These are phyloP conservation scores for Ochropleura leucogaster DNA, from an alignment of 2,888 invertebrate genomes.

Conservation along the genomic window DNA sequence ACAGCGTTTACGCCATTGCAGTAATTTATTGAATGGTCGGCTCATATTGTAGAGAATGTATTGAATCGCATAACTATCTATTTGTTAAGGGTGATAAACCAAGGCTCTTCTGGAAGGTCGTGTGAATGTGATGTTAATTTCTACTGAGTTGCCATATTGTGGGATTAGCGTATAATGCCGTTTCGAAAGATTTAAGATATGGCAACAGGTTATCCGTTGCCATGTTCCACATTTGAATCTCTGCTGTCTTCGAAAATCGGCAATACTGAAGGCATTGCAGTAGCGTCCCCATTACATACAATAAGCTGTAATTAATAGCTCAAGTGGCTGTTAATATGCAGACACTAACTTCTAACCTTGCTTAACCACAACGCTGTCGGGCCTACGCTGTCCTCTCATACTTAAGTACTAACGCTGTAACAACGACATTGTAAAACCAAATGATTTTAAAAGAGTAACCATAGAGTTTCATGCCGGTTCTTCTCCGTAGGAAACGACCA, in stretches of 20 bases:
- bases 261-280: neutral
- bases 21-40: conserved; percentile 47
- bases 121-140: conserved; percentile 14
- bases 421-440: too few relatives aligned
- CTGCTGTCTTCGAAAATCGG: neutral
- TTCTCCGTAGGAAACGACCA: neutral
- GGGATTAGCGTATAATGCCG: neutral
- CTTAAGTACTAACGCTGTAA: too few relatives aligned
- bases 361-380: neutral
- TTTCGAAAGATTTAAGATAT: neutral
- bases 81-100: conserved; percentile 28
- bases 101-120: conserved; percentile 17
- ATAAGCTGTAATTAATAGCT: neutral
- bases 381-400: too few relatives aligned
- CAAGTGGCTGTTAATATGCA: neutral
- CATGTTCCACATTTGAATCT: neutral
- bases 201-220: neutral
- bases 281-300: neutral
- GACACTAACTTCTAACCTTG: neutral
- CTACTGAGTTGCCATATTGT: conserved; percentile 3
- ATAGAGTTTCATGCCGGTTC: too few relatives aligned
- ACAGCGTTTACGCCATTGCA: conserved; percentile 45
- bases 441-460: too few relatives aligned
- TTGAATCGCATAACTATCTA: conserved; percentile 18
- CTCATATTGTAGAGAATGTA: conserved; percentile 27